phyloP scores from a whole-genome alignment of 2,797 vertebrate species.

The Thamnophis elegans region DNA sequence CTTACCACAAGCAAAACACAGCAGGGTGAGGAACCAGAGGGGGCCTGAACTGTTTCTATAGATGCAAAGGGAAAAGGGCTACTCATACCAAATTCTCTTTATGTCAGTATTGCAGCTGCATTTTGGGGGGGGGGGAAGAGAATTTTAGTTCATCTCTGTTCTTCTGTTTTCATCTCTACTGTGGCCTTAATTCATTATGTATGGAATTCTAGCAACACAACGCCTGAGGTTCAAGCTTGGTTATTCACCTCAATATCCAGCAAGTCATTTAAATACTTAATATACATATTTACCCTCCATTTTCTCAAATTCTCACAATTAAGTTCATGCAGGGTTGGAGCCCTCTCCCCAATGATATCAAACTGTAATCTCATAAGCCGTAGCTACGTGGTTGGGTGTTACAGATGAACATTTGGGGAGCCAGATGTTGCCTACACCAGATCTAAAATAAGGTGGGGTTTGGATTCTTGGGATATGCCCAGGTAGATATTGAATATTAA shows the following conservation, averaged over 20 bases:
- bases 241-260: neutral
- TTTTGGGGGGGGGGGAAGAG: neutral
- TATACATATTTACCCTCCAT: neutral
- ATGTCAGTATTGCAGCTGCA: neutral
- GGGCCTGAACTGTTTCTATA: neutral
- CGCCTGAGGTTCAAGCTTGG: neutral
- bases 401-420: neutral
- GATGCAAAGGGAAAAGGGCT: neutral
- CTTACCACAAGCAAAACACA: constrained; percentile 16
- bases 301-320: neutral
- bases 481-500: neutral
- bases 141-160: neutral
- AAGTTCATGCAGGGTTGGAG: neutral
- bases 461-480: neutral
- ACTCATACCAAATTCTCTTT: neutral
- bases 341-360: neutral
- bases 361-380: neutral
- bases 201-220: neutral
- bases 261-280: neutral
- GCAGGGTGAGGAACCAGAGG: constrained; percentile 12
- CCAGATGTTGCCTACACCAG: neutral
- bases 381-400: neutral
- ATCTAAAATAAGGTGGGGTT: neutral
- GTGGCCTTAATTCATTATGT: neutral
- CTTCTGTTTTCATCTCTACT: neutral